phyloP scores from a whole-genome alignment of 2,113 vertebrate species.

The Podarcis cretensis region DNA sequence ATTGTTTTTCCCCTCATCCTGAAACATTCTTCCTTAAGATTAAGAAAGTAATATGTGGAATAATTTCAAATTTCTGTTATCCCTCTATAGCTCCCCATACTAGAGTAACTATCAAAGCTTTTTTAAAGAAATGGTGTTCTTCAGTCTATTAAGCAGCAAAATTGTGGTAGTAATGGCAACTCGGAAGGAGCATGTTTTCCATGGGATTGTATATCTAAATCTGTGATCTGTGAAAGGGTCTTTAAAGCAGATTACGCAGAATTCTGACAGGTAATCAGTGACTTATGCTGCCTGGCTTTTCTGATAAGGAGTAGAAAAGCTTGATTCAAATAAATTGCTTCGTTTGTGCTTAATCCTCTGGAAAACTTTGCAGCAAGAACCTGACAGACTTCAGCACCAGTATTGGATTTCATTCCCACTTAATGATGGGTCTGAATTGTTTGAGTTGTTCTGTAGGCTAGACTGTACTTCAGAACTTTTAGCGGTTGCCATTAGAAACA shows the following conservation, averaged over 20 bases:
- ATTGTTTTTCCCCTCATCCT: neutral
- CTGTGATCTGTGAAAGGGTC: neutral
- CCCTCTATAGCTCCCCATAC: neutral
- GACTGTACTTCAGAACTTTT: neutral
- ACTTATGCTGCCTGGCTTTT: conserved; percentile 9
- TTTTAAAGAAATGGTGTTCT: conserved; percentile 6
- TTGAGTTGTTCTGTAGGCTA: neutral
- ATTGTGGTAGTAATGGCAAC: neutral
- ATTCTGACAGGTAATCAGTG: conserved; percentile 13
- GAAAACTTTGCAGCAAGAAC: neutral
- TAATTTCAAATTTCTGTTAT: neutral
- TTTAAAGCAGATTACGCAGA: conserved; percentile 19
- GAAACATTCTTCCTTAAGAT: neutral
- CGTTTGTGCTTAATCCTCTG: conserved; percentile 15
- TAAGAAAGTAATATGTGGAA: neutral
- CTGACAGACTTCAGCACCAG: neutral
- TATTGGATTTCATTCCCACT: conserved; percentile 9
- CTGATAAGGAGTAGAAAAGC: conserved; percentile 8
- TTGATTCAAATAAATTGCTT: conserved; percentile 1
- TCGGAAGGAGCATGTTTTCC: neutral
- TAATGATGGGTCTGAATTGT: neutral
- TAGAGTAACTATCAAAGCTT: neutral
- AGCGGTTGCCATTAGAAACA: neutral
- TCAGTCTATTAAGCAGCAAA: conserved; percentile 3
- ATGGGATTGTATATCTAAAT: neutral